phyloP scores from a whole-genome alignment of 2,888 invertebrate species.

The Sympetrum striolatum region DNA sequence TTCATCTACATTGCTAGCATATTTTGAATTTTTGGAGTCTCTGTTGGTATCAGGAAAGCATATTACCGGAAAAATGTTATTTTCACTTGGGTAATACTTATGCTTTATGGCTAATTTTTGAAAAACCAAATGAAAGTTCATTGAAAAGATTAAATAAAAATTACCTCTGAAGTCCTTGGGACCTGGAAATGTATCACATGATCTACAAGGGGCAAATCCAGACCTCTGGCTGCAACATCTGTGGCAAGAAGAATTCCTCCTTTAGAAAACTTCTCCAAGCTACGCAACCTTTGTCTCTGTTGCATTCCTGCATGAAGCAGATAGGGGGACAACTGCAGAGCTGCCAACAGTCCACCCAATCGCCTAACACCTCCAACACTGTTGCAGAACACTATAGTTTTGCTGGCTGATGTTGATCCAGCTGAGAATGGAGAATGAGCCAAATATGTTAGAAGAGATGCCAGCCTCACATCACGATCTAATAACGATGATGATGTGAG shows the following conservation, averaged over 20 bases:
- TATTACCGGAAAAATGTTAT: too few relatives aligned
- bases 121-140: too few relatives aligned
- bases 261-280: constrained; percentile 76
- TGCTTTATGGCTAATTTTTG: too few relatives aligned
- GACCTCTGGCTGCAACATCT: constrained; percentile 96
- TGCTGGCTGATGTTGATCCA: not conserved
- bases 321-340: constrained; percentile 75
- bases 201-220: constrained; percentile 92
- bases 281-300: constrained; percentile 91
- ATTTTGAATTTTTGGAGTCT: too few relatives aligned
- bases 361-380: constrained; percentile 93
- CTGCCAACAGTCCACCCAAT: constrained; percentile 69
- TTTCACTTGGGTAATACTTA: too few relatives aligned
- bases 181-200: constrained; percentile 98
- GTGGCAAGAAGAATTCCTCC: constrained; percentile 84
- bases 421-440: constrained; percentile 13
- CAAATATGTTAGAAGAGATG: not conserved
- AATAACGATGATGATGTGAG: not conserved
- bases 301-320: constrained; percentile 90
- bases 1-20: too few relatives aligned
- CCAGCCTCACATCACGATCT: constrained; percentile 2
- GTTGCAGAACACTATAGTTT: constrained; percentile 82
- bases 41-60: too few relatives aligned
- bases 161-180: constrained; percentile 87
- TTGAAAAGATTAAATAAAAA: not conserved